phyloP scores from a whole-genome alignment of 2,797 vertebrate species.

The Onychomys leucogaster region DNA sequence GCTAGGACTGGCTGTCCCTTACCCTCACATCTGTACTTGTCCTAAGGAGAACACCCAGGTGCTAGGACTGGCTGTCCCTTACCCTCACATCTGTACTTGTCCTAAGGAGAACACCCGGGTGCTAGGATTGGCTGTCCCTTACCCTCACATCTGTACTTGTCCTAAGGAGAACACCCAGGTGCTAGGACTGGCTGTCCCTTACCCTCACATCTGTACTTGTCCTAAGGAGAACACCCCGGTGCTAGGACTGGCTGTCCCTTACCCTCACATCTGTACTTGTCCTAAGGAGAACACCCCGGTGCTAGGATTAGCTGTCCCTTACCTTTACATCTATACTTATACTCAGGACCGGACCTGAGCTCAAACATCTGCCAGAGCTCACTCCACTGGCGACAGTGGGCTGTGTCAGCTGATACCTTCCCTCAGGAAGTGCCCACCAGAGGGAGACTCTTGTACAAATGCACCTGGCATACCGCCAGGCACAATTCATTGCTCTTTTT shows the following conservation, averaged over 20 bases:
- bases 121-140: too few relatives aligned
- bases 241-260: too few relatives aligned
- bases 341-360: not conserved
- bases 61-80: too few relatives aligned
- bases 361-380: not conserved
- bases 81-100: too few relatives aligned
- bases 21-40: not conserved
- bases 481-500: not conserved
- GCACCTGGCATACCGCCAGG: not conserved
- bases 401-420: not conserved
- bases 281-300: not conserved
- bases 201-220: too few relatives aligned
- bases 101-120: too few relatives aligned
- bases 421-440: not conserved
- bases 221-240: too few relatives aligned
- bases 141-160: too few relatives aligned
- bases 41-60: too few relatives aligned
- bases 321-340: not conserved
- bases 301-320: not conserved
- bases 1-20: not conserved
- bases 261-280: too few relatives aligned
- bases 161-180: too few relatives aligned
- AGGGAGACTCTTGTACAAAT: not conserved
- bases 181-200: too few relatives aligned
- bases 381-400: not conserved